Percentiles rank a stretch among this genome's conserved stretches.
Conservation (phyloP, 2,888 invertebrate species). For the Hyalella azteca region DNA sequence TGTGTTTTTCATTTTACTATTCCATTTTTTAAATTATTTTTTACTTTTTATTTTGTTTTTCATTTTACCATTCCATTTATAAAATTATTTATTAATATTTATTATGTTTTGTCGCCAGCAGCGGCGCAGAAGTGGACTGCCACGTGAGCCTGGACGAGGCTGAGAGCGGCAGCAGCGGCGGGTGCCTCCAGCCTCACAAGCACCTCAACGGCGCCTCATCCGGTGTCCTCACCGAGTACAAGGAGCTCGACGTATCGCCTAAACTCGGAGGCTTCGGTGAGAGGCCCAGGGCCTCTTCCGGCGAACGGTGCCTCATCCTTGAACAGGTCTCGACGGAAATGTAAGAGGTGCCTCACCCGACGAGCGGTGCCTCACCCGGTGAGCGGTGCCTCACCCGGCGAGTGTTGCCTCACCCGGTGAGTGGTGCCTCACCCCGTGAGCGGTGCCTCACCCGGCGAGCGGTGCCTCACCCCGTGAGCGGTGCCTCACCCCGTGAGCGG, state of each 20-base stretch:
- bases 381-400: neutral
- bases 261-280: constrained; percentile 39
- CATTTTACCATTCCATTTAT: too few relatives aligned
- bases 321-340: constrained; percentile 28
- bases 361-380: neutral
- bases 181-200: constrained; percentile 5
- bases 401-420: neutral
- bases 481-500: too few relatives aligned
- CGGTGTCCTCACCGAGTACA: constrained; percentile 53
- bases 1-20: too few relatives aligned
- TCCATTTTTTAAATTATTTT: too few relatives aligned
- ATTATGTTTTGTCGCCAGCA: too few relatives aligned
- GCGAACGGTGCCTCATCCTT: constrained; percentile 52
- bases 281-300: constrained; percentile 51
- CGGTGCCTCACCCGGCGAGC: too few relatives aligned
- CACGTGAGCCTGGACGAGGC: constrained; percentile 25
- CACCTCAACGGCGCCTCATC: constrained; percentile 55
- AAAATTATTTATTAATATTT: too few relatives aligned
- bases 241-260: constrained; percentile 48
- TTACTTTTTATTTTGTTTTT: too few relatives aligned
- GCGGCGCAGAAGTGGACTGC: constrained; percentile 1
- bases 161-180: constrained; percentile 37
- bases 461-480: too few relatives aligned
- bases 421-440: too few relatives aligned
- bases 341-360: neutral